A percentile compares a stretch with the other conserved stretches of the same genome.
These are phyloP conservation scores for Pseudonaja textilis DNA, from an alignment of 2,113 vertebrate genomes.

Conservation along the genomic window DNA sequence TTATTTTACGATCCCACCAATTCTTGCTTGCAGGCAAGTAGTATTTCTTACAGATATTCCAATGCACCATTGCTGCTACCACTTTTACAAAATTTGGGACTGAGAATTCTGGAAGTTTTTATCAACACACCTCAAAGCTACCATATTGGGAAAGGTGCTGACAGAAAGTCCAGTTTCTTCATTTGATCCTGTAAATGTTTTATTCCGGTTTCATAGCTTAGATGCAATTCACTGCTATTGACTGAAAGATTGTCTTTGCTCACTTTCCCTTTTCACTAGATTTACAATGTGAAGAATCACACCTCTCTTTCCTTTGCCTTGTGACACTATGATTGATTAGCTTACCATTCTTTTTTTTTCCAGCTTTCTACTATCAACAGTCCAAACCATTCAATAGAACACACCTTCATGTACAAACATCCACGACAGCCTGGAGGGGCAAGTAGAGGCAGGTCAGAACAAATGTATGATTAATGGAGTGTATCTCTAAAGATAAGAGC, in stretches of 20 bases:
- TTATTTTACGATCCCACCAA: not conserved
- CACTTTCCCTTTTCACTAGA: not conserved
- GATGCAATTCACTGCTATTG: not conserved
- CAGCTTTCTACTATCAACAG: not conserved
- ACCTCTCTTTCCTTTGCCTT: not conserved
- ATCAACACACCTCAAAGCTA: not conserved
- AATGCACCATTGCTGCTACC: not conserved
- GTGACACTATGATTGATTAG: not conserved
- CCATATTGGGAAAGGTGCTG: not conserved
- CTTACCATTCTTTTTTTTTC: slow-evolving; percentile 3
- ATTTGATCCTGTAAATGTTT: not conserved
- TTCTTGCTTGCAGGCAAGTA: not conserved
- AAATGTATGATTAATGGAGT: accelerated
- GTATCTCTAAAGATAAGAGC: not conserved
- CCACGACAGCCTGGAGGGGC: not conserved
- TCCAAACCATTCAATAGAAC: not conserved
- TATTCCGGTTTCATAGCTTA: not conserved
- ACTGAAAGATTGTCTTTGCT: not conserved
- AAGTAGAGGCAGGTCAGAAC: not conserved
- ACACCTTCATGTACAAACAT: not conserved
- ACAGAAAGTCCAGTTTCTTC: not conserved
- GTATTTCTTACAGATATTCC: not conserved
- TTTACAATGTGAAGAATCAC: slow-evolving; percentile 1
- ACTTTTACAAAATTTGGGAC: not conserved
- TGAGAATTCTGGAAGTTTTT: not conserved